Percentiles rank a stretch among this genome's conserved stretches.
Conservation (phyloP, 2,888 invertebrate species). For the Ligdia adustata region DNA sequence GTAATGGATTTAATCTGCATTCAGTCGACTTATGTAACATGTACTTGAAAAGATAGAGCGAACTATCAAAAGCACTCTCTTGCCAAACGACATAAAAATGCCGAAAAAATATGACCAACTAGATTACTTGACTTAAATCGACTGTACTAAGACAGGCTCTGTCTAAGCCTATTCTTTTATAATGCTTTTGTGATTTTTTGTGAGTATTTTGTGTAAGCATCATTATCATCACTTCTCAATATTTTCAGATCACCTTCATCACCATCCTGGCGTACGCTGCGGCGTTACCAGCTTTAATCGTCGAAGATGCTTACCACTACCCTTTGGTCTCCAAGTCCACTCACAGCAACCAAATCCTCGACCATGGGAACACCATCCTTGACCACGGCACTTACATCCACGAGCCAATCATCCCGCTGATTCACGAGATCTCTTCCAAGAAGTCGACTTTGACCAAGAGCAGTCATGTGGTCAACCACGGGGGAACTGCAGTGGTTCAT, state of each 20-base stretch:
- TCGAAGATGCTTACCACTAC: constrained; percentile 44
- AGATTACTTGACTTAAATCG: no score
- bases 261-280: constrained; percentile 52
- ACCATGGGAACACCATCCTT: constrained; percentile 49
- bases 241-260: constrained; percentile 43
- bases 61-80: no score
- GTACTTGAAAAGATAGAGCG: no score
- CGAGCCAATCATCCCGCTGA: constrained; percentile 46
- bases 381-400: constrained; percentile 61
- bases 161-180: no score
- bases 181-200: no score
- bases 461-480: constrained; percentile 63
- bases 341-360: constrained; percentile 53
- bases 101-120: no score
- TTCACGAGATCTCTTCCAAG: constrained; percentile 37
- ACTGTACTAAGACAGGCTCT: no score
- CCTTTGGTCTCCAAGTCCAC: constrained; percentile 51
- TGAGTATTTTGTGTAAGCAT: no score
- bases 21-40: background rate
- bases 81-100: no score
- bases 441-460: constrained; percentile 42
- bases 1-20: background rate
- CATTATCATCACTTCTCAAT: background rate
- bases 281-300: constrained; percentile 54
- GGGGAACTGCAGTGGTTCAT: constrained; percentile 46